Conservation (phyloP, 2,113 vertebrate genomes). For the Neolamprologus variostigma region DNA sequence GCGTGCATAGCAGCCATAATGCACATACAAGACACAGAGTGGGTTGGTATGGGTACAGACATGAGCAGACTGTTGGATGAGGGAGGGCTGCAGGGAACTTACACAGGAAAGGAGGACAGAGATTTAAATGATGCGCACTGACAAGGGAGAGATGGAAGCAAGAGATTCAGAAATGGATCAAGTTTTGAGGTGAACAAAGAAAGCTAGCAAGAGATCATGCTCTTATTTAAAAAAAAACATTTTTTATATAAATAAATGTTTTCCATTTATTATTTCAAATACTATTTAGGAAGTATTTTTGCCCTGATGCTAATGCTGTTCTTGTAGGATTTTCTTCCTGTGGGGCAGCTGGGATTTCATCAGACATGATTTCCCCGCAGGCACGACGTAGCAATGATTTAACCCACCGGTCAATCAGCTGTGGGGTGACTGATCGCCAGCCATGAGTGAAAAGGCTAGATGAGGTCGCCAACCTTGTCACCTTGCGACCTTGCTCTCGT, state of each 20-base stretch:
- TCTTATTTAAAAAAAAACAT: background rate
- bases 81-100: background rate
- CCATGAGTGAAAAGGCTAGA: constrained; percentile 25
- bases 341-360: constrained; percentile 18
- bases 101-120: background rate
- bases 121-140: background rate
- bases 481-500: constrained; percentile 14
- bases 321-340: background rate
- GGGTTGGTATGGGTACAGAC: background rate
- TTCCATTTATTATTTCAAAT: background rate
- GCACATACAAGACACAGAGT: background rate
- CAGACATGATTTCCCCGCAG: constrained; percentile 39
- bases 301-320: background rate
- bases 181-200: background rate
- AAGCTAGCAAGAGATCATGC: background rate
- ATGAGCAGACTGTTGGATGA: background rate
- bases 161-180: background rate
- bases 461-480: constrained; percentile 16
- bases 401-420: constrained; percentile 27
- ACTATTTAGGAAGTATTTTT: background rate
- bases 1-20: background rate
- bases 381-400: constrained; percentile 21
- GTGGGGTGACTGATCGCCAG: constrained; percentile 30
- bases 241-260: background rate
- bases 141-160: background rate